Evolutionary conservation across 2,888 invertebrate genomes (phyloP).

Genomic region (Leptopilina syphax): DNA sequence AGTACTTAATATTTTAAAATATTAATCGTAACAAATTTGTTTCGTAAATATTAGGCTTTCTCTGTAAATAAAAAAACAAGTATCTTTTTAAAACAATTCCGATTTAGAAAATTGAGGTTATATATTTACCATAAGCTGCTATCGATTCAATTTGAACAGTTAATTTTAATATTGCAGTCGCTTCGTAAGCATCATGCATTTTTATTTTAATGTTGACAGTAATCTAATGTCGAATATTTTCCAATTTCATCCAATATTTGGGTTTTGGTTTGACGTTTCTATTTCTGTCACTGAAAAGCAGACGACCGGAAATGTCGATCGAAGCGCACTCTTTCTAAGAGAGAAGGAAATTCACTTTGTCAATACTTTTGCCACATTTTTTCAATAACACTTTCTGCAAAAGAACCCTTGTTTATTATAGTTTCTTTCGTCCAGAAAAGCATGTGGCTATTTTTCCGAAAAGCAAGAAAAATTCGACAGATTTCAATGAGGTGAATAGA

Average conservation of each 20-base stretch:
- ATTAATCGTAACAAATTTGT: conserved; percentile 3
- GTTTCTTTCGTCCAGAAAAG: not conserved
- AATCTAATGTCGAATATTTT: not conserved
- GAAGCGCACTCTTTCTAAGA: no score
- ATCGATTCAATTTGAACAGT: conserved; percentile 95
- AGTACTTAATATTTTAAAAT: not conserved
- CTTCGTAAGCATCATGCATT: conserved; percentile 94
- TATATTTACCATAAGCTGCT: conserved; percentile 89
- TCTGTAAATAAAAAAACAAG: conserved; percentile 22
- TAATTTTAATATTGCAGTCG: conserved; percentile 88
- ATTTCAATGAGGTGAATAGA: not conserved
- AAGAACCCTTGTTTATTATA: no score
- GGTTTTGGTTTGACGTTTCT: conserved; percentile 26
- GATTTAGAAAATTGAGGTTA: conserved; percentile 50
- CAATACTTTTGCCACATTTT: no score
- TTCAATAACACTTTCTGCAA: no score
- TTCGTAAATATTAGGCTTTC: not conserved
- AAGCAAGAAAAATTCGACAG: not conserved
- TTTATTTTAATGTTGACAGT: conserved; percentile 52
- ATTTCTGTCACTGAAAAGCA: not conserved
- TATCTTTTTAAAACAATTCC: no score
- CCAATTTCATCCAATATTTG: not conserved
- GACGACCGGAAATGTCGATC: not conserved
- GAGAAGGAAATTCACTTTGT: no score
- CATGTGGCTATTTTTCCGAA: conserved; percentile 7